Base-by-base conservation (phyloP, 2,888 invertebrate genomes). In the Pinctada fucata region DNA sequence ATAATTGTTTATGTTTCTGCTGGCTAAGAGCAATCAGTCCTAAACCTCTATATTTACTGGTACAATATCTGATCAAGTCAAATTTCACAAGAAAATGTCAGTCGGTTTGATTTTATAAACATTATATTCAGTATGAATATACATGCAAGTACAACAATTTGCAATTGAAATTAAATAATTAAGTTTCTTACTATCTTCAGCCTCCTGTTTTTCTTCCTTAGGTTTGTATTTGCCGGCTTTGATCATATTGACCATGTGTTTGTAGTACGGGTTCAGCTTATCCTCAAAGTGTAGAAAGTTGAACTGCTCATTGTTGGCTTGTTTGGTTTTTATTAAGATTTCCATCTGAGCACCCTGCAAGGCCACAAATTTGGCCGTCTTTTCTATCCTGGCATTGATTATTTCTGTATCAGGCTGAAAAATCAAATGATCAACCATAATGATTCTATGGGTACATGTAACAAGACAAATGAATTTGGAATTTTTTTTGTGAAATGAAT, bases 261-360 rank as follows among this genome's bases (percentile, higher is more conserved):
- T 95, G 93, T 99, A 99, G 93, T 98, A 99, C 0, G 96, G 95
- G 93, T 99, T 95, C 65, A 99, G 94, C 0, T 94, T 93, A 79
- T 97, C 95, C 83, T 96, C 97, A 90, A 96, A 96, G 79, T 97
- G 96, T 79, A 99, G 94, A 93, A 99, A 99, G 84, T 96, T 95
- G 93, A 99, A 99, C 93, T 98, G 97, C 0, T 96, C 94, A 93
- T 99, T 99, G 90, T 96, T 95, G 0, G 96, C 95, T 93, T 99
- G 99, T 93, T 99, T 99, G 3, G 99, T 97, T 93, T 99, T 99
- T 85, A 99, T 96, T 10, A 99, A 94, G 86, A 99, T 98, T 94
- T 99, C 99, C 99, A 99, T 99, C 93, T 99, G 99, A 5, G 96
- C 95, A 0, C 99, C 99, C 91, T 99, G 98, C 72, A 95, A 94